Base-by-base conservation (phyloP, 1,140 invertebrate species). In the Aleiodes sp. region DNA sequence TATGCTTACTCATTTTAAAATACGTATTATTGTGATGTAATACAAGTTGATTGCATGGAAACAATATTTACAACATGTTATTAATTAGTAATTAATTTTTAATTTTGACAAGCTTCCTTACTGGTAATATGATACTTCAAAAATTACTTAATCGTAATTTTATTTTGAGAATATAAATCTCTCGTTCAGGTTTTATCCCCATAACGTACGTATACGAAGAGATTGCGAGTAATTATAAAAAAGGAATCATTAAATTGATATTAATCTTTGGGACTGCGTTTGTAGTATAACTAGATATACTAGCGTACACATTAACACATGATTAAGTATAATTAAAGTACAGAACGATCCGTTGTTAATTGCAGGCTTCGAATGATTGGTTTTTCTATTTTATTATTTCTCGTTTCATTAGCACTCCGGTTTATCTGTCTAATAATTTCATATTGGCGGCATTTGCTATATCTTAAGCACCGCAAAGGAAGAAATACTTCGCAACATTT, bases 341-440 rank as follows among this genome's bases (percentile, higher is more conserved):
- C 26, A 52, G 19, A 52, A 24, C 46, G 46, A 52, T 21, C 21
- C 46, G 21, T 52, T 21, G 46, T 52, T 52, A 26, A 52, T 52
- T 52, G 26, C 46, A 16, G 26, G 46, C 26, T 52, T 52, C 46
- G 9, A 52, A 24, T 10, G 14, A 52, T 52, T 52, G 46, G 3
- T 9, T 26, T 52, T 52, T 52, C 26, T 4, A 21, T 46, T 21
- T 52, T 26, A 21, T 24, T 24, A 4, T 52, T 24, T 52, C 19
- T 43, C 39, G n/a, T 52, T 52, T 24, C 21, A 52, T 52, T 52
- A 2, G 46, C 46, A 52, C 46, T 52, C 46, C 26, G 7, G 21
- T 52, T 52, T 52, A 52, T 52, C 21, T 52, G 26, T 52, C 46
- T 52, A 52, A 52, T 52, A 21, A 52, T 21, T 52, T 52, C 46